A percentile compares a stretch with the other conserved stretches of the same genome.
phyloP scores from a whole-genome alignment of 2,888 invertebrate genomes.

The Dysmachus trigonus region DNA sequence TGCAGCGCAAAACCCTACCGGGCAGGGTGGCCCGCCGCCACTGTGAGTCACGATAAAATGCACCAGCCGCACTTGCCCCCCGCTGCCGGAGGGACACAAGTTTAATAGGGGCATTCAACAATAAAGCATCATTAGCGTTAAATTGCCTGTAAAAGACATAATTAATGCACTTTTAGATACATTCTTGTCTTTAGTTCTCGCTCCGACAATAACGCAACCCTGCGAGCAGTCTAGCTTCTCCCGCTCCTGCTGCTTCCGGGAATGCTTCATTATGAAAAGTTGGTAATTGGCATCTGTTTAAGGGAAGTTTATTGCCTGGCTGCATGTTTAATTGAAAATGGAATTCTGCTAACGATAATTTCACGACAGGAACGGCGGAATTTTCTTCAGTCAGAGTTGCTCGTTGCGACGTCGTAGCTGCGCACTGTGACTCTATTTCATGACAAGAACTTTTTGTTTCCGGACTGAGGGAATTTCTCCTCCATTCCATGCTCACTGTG shows the following conservation, averaged over 20 bases:
- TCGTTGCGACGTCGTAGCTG: background rate
- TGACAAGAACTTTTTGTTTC: background rate
- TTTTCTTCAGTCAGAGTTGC: background rate
- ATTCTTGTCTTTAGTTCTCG: background rate
- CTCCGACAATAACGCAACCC: background rate
- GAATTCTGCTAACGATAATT: conserved; percentile 19
- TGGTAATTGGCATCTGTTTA: conserved; percentile 37
- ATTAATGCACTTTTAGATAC: conserved; percentile 49
- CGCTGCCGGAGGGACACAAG: background rate
- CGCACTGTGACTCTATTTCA: conserved; percentile 3
- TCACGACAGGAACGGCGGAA: conserved; percentile 15
- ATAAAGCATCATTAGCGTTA: conserved; percentile 50
- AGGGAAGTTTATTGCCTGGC: conserved; percentile 38
- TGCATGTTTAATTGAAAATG: conserved; percentile 40
- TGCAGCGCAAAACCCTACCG: background rate
- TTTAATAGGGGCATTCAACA: conserved; percentile 43
- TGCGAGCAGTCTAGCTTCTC: background rate
- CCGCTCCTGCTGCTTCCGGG: background rate
- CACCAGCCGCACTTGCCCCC: background rate
- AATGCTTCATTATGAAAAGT: conserved; percentile 35
- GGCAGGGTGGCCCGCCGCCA: background rate
- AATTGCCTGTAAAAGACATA: conserved; percentile 50
- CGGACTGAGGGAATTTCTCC: background rate
- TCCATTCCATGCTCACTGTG: background rate
- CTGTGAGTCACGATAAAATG: background rate